These are phyloP conservation scores for Thumatha senex DNA, from an alignment of 2,888 invertebrate species.

Conservation along the genomic window DNA sequence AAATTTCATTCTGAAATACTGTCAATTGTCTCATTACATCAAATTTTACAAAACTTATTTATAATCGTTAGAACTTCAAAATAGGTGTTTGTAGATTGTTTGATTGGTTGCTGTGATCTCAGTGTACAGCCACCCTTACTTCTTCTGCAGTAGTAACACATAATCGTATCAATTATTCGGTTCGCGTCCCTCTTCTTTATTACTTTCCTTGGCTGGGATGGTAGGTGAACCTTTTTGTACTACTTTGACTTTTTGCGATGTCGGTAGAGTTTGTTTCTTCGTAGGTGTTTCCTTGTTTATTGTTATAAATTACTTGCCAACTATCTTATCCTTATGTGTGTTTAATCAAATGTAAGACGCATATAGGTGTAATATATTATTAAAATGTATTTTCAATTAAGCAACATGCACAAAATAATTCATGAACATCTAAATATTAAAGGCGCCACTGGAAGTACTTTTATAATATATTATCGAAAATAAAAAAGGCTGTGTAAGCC, in stretches of 20 bases:
- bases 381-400: neutral
- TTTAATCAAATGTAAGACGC: neutral
- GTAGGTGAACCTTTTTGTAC: slow-evolving; percentile 53
- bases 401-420: neutral
- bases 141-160: slow-evolving; percentile 65
- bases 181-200: slow-evolving; percentile 76
- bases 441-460: neutral
- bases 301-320: slow-evolving; percentile 17
- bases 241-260: slow-evolving; percentile 48
- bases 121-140: slow-evolving; percentile 41
- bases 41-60: too few relatives aligned
- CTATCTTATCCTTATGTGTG: slow-evolving; percentile 7
- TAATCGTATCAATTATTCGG: slow-evolving; percentile 81
- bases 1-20: too few relatives aligned
- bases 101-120: slow-evolving; percentile 12
- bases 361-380: neutral
- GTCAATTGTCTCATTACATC: too few relatives aligned
- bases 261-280: slow-evolving; percentile 17
- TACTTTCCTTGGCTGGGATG: slow-evolving; percentile 62
- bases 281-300: slow-evolving; percentile 32
- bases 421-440: neutral
- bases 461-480: slow-evolving; percentile 24
- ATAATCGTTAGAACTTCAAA: too few relatives aligned
- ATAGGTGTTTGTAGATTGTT: too few relatives aligned
- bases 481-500: slow-evolving; percentile 37